phyloP scores from a whole-genome alignment of 2,888 invertebrate genomes.

The Xestia sexstrigata region DNA sequence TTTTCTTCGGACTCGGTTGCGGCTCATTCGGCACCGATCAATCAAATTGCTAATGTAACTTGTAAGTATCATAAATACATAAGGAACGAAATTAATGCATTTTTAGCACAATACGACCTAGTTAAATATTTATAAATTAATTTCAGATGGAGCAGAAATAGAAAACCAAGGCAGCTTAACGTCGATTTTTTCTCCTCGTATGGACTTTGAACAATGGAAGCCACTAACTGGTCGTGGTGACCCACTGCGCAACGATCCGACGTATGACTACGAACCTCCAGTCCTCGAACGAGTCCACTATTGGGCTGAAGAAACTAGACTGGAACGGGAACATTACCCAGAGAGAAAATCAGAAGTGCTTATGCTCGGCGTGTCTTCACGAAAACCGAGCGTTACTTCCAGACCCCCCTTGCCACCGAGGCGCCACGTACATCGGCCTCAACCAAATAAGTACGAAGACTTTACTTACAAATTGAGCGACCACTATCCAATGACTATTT shows the following conservation, averaged over 20 bases:
- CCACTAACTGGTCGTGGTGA: slow-evolving; percentile 95
- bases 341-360: slow-evolving; percentile 93
- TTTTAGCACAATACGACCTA: slow-evolving; percentile 7
- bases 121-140: slow-evolving; percentile 11
- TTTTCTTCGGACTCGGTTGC: slow-evolving; percentile 54
- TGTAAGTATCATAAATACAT: slow-evolving; percentile 64
- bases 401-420: slow-evolving; percentile 79
- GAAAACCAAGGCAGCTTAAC: slow-evolving; percentile 74
- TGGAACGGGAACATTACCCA: slow-evolving; percentile 88
- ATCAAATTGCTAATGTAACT: slow-evolving; percentile 68
- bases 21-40: slow-evolving; percentile 46
- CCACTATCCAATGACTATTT: slow-evolving; percentile 92
- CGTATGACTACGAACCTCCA: slow-evolving; percentile 96
- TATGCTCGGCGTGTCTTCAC: slow-evolving; percentile 93
- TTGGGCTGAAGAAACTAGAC: slow-evolving; percentile 93
- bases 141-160: slow-evolving; percentile 80
- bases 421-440: slow-evolving; percentile 73
- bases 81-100: neutral
- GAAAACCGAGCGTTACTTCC: slow-evolving; percentile 91
- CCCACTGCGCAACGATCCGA: slow-evolving; percentile 95
- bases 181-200: slow-evolving; percentile 92
- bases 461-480: slow-evolving; percentile 89
- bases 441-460: slow-evolving; percentile 86
- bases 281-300: slow-evolving; percentile 95
- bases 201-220: slow-evolving; percentile 96